phyloP scores from a whole-genome alignment of 2,797 vertebrate species.

The Lemur catta region DNA sequence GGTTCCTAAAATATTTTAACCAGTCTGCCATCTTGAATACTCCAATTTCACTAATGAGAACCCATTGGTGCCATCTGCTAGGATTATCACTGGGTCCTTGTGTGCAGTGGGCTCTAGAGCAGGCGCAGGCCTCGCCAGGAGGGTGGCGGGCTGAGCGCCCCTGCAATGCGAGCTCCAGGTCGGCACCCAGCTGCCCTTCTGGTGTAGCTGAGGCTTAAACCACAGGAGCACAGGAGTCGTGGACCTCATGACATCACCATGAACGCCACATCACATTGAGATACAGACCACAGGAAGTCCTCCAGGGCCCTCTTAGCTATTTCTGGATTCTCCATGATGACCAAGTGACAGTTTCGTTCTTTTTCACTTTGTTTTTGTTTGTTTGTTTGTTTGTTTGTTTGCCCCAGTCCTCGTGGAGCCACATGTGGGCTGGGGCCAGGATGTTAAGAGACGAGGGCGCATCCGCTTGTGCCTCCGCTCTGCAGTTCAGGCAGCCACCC shows the following conservation, averaged over 20 bases:
- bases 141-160: fast-evolving
- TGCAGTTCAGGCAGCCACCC: background rate
- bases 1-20: background rate
- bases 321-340: background rate
- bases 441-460: background rate
- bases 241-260: background rate
- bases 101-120: background rate
- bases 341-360: background rate
- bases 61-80: background rate
- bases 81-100: background rate
- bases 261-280: too few relatives aligned
- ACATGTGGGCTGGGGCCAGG: fast-evolving
- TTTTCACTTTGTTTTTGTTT: background rate
- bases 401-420: too few relatives aligned
- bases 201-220: background rate
- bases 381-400: background rate
- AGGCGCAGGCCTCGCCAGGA: background rate
- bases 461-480: background rate
- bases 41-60: background rate
- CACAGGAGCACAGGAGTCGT: fast-evolving
- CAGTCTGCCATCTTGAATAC: background rate
- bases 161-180: background rate
- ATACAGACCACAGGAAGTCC: background rate
- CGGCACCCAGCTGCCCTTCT: background rate
- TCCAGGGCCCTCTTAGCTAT: background rate